Evolutionary conservation across 2,888 invertebrate genomes (phyloP).

Genomic region (Lordiphosa fenestrarum): DNA sequence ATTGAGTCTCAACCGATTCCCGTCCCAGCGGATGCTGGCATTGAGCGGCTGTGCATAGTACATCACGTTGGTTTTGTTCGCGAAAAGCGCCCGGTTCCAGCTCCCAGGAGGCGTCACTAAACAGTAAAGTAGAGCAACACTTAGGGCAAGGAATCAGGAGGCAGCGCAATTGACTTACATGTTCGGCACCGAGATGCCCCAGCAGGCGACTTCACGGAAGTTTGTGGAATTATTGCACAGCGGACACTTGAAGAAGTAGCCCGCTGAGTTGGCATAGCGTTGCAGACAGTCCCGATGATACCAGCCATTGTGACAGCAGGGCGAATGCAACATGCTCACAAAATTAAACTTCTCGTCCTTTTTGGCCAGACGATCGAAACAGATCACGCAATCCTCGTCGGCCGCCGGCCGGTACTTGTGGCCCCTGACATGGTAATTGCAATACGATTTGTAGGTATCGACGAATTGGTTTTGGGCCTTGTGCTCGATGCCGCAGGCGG

Average conservation of each 20-base stretch:
- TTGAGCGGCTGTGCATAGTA: slow-evolving; percentile 82
- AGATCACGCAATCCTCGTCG: slow-evolving; percentile 84
- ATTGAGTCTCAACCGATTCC: slow-evolving; percentile 8
- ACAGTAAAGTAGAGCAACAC: no score
- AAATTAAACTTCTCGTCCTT: slow-evolving; percentile 76
- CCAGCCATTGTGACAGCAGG: slow-evolving; percentile 89
- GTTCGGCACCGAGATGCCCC: slow-evolving; percentile 90
- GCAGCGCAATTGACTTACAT: slow-evolving; percentile 81
- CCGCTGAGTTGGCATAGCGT: slow-evolving; percentile 87
- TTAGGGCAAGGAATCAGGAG: no score
- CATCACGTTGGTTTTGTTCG: slow-evolving; percentile 85
- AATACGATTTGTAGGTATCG: slow-evolving; percentile 82
- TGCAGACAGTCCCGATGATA: slow-evolving; percentile 88
- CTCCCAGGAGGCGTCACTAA: slow-evolving; percentile 85
- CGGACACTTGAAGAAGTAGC: slow-evolving; percentile 92
- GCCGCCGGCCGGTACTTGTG: slow-evolving; percentile 13
- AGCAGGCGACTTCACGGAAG: slow-evolving; percentile 70
- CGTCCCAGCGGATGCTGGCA: slow-evolving; percentile 85
- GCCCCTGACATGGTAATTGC: slow-evolving; percentile 49
- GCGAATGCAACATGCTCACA: slow-evolving; percentile 84
- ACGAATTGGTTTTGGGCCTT: slow-evolving; percentile 85
- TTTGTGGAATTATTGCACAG: slow-evolving; percentile 88
- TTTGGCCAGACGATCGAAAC: slow-evolving; percentile 82
- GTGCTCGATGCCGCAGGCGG: slow-evolving; percentile 86
- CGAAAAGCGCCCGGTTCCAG: slow-evolving; percentile 87